Percentiles rank a stretch among this genome's conserved stretches.
These are phyloP conservation scores for Philereme vetulata DNA, from an alignment of 2,888 invertebrate genomes.

Conservation along the genomic window DNA sequence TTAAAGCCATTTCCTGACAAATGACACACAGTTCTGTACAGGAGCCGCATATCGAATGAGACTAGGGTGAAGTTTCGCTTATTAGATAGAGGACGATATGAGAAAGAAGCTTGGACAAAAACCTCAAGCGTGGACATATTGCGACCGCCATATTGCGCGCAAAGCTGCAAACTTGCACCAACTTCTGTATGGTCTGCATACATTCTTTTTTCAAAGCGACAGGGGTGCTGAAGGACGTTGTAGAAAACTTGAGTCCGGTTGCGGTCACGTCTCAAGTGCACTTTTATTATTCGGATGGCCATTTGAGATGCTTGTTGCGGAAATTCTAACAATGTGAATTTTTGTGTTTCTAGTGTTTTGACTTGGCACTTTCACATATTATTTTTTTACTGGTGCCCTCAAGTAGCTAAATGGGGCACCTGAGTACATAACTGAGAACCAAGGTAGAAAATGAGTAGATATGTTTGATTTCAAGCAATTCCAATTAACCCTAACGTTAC, in stretches of 20 bases:
- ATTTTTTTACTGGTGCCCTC: background rate
- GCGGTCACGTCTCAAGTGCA: conserved; percentile 51
- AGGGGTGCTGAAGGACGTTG: conserved; percentile 41
- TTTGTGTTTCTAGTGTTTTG: conserved; percentile 11
- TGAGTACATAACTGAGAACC: too few species aligned
- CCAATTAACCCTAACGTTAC: too few species aligned
- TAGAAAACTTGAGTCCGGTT: conserved; percentile 50
- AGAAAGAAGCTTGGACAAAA: conserved; percentile 77
- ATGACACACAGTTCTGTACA: conserved; percentile 65
- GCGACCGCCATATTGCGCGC: conserved; percentile 66
- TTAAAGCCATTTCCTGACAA: conserved; percentile 55
- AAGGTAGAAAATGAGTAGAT: too few species aligned
- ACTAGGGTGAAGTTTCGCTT: conserved; percentile 75
- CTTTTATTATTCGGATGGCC: conserved; percentile 56
- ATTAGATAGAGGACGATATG: conserved; percentile 79
- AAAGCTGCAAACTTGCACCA: conserved; percentile 73
- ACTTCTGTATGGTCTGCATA: conserved; percentile 68
- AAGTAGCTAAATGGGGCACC: too few species aligned
- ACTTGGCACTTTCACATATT: background rate
- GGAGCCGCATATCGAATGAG: conserved; percentile 78
- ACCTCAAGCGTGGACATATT: conserved; percentile 74
- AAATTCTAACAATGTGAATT: conserved; percentile 22
- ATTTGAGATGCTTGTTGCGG: conserved; percentile 28
- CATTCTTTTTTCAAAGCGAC: conserved; percentile 55
- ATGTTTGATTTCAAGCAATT: background rate